Evolutionary conservation across 1,140 invertebrate genomes (phyloP).

Genomic region (Drosophila kikkawai): DNA sequence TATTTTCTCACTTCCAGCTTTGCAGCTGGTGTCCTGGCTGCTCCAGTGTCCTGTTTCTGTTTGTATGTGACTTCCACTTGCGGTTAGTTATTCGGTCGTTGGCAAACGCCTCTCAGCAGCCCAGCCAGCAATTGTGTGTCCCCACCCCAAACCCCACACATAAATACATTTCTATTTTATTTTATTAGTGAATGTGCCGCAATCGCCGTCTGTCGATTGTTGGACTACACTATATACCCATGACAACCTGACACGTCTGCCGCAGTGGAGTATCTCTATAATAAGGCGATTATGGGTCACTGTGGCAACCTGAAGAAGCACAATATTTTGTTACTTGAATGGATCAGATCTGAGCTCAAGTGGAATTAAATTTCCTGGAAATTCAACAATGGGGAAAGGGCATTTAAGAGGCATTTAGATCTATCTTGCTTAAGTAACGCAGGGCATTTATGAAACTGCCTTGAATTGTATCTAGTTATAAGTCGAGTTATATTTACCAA

Average conservation of each 20-base stretch:
- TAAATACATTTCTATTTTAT: constrained; percentile 36
- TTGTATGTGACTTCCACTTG: constrained; percentile 67
- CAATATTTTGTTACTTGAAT: constrained; percentile 9
- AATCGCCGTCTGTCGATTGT: constrained; percentile 40
- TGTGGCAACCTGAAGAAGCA: constrained; percentile 16
- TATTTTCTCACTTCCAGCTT: constrained; percentile 73
- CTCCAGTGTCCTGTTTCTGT: constrained; percentile 21
- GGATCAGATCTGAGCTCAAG: constrained; percentile 2
- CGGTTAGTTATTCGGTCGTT: constrained; percentile 70
- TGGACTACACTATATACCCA: constrained; percentile 11
- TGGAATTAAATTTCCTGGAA: constrained; percentile 14
- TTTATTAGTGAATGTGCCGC: constrained; percentile 47
- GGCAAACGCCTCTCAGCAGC: constrained; percentile 41
- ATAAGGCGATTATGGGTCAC: constrained; percentile 50
- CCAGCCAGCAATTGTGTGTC: constrained; percentile 8
- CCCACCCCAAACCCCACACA: neutral
- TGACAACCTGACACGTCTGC: constrained; percentile 44
- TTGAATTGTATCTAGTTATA: neutral
- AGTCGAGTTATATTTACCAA: neutral
- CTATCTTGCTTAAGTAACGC: neutral
- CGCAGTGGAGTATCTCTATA: constrained; percentile 27
- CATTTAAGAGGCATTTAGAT: neutral
- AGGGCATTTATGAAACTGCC: neutral
- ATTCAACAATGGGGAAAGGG: neutral
- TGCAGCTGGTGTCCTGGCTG: constrained; percentile 35